Evolutionary conservation across 2,113 vertebrate genomes (phyloP), one percentile per base, ranked within the genome.

Genomic region (Forbesichthys papilliferus): DNA sequence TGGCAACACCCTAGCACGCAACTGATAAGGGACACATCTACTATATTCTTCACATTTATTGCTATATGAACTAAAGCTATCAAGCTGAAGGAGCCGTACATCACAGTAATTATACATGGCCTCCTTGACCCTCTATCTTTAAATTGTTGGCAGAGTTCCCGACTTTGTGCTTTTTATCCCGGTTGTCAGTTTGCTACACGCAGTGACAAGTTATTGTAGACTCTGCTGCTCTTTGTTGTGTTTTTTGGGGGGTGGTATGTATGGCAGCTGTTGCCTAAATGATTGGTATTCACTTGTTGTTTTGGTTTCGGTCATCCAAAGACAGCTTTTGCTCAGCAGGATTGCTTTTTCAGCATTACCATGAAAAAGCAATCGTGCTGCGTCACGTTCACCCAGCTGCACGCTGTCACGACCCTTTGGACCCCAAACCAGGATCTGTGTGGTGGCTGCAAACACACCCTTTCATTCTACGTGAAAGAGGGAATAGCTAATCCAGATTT

Each of bases 401-500:
- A 42, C 12, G 12, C 27, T 5, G 27, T 59, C 58, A 46, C 14
- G 11, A 12, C 58, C 49, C 49, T 52, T 11, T 52, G 49, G 49
- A 4, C 11, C 27, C 12, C 57, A 59, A 33, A 47, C 13, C 20
- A 18, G 20, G 54, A 42, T 65, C 78, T 79, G 75, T 82, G 10
- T 57, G 46, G 54, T 79, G 64, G 36, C 36, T 42, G 36, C 4
- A 8, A 2, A 42, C 4, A 8, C 7, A 42, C 61, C 48, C 20
- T 33, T 14, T 80, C 48, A 63, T 66, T 75, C 53, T 71, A 75
- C 71, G 58, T 52, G 56, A 66, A 74, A 65, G 70, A 47, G 20
- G 20, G 66, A 72, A 68, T 84, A 65, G 67, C 63, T 48, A 71
- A 70, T 71, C 69, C 77, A 85, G 27, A 74, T 84, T 86, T 83